Percentiles rank a stretch among this genome's conserved stretches.
Conservation (phyloP, 2,888 invertebrate species). For the Drosophila pegasa region DNA sequence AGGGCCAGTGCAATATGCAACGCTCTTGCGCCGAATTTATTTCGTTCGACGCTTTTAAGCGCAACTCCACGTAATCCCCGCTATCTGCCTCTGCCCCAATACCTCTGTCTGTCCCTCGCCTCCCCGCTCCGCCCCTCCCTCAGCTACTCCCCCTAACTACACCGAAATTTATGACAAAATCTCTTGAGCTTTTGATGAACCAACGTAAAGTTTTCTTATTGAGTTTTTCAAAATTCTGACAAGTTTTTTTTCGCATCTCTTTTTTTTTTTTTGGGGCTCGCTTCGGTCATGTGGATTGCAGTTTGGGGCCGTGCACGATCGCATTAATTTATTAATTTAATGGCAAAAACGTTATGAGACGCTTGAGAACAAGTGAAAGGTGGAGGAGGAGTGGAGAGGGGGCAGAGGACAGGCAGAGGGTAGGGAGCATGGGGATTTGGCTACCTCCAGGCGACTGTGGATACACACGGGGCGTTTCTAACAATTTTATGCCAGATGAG, state of each 20-base stretch:
- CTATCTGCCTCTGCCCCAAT: background rate
- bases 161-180: constrained; percentile 63
- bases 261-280: constrained; percentile 10
- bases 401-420: background rate
- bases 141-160: constrained; percentile 36
- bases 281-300: constrained; percentile 28
- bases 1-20: constrained; percentile 57
- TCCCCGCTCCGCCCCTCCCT: background rate
- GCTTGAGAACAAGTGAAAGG: constrained; percentile 11
- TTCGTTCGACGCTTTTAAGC: background rate
- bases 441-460: constrained; percentile 36
- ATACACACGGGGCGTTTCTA: constrained; percentile 82
- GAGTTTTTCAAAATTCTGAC: constrained; percentile 73
- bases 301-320: constrained; percentile 64
- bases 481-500: constrained; percentile 82
- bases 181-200: constrained; percentile 51
- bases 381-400: background rate
- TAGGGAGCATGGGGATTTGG: background rate
- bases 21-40: constrained; percentile 4
- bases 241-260: constrained; percentile 32
- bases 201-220: constrained; percentile 51
- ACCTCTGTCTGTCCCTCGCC: too few relatives aligned
- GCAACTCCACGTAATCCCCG: background rate
- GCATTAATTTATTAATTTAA: constrained; percentile 84
- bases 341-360: constrained; percentile 80